Conservation (phyloP, 2,888 invertebrate genomes). For the Ceramica pisi region DNA sequence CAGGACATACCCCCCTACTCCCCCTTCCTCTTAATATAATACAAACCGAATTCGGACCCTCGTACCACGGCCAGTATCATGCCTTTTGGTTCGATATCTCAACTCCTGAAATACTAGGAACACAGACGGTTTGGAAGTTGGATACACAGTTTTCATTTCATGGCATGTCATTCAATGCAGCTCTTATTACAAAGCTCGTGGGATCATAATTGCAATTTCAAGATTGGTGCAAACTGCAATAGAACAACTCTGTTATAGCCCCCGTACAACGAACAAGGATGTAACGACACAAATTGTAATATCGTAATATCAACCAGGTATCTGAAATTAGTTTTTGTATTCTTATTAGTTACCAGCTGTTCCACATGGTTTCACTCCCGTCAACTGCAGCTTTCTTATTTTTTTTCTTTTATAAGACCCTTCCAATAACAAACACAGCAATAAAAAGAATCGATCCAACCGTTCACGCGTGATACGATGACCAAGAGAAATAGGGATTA, state of each 20-base stretch:
- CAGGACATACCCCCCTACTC: too few relatives aligned
- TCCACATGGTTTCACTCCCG: too few relatives aligned
- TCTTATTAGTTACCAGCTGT: too few relatives aligned
- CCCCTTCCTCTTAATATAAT: too few relatives aligned
- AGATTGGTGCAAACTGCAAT: neutral
- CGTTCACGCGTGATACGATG: too few relatives aligned
- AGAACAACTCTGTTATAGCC: neutral
- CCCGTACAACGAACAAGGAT: neutral
- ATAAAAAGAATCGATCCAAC: too few relatives aligned
- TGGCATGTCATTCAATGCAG: neutral
- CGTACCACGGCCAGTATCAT: neutral
- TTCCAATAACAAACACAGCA: too few relatives aligned
- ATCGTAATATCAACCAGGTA: too few relatives aligned
- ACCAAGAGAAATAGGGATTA: too few relatives aligned
- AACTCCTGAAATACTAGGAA: conserved; percentile 11
- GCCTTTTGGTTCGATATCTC: neutral
- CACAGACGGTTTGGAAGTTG: conserved; percentile 10
- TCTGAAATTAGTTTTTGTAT: too few relatives aligned
- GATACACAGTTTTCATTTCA: neutral
- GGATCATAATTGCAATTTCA: neutral
- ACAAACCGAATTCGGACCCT: neutral
- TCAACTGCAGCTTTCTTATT: too few relatives aligned
- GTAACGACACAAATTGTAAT: neutral
- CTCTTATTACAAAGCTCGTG: neutral
- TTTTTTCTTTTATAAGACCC: too few relatives aligned